phyloP scores from a whole-genome alignment of 2,797 vertebrate species.

The Toxotes lorentzi region DNA sequence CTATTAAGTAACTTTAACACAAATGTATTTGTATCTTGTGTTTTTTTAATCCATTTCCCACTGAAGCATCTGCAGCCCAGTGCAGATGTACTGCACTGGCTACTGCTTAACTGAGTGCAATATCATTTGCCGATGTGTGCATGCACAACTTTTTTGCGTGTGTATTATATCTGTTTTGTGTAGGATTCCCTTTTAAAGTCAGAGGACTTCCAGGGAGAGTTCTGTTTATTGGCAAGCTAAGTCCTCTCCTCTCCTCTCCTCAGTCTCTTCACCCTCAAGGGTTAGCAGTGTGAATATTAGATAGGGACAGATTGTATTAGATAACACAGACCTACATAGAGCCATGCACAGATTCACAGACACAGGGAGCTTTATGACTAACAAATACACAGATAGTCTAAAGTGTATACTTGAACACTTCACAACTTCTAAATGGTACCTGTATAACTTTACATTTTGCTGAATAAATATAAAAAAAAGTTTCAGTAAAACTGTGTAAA shows the following conservation, averaged over 20 bases:
- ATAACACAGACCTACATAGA: conserved; percentile 76
- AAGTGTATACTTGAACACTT: conserved; percentile 20
- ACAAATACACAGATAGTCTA: conserved; percentile 24
- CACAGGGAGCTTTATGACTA: conserved; percentile 14
- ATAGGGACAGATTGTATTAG: conserved; percentile 80
- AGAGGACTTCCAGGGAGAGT: conserved; percentile 40
- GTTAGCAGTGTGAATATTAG: conserved; percentile 74
- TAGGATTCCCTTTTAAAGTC: conserved; percentile 41
- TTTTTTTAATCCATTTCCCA: neutral
- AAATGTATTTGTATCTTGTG: neutral
- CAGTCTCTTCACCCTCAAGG: conserved; percentile 48
- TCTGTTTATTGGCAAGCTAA: conserved; percentile 40
- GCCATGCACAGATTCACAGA: conserved; percentile 47
- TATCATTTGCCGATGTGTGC: neutral
- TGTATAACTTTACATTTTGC: too few species aligned
- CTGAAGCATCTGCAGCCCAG: neutral
- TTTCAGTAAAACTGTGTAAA: neutral
- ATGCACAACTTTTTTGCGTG: neutral
- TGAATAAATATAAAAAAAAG: neutral
- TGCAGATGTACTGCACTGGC: neutral
- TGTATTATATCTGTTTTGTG: conserved; percentile 35
- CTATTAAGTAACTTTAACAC: neutral
- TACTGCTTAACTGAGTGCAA: neutral
- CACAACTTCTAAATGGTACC: neutral
- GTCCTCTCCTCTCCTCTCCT: conserved; percentile 18